A percentile compares a stretch with the other conserved stretches of the same genome.
These are phyloP conservation scores for Channa maculata DNA, from an alignment of 2,113 vertebrate species.

Conservation along the genomic window DNA sequence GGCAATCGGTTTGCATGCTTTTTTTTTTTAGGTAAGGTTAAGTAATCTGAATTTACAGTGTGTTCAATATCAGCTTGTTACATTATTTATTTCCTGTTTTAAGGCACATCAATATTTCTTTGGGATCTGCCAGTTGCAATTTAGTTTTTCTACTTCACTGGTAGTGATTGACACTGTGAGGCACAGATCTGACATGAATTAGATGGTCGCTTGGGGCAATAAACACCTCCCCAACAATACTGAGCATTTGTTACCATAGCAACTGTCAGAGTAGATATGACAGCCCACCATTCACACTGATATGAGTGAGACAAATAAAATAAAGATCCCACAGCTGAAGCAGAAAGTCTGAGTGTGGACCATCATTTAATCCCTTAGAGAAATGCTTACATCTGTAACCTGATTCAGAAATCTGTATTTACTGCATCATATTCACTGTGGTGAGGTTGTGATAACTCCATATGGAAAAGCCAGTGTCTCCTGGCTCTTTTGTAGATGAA, in stretches of 20 bases:
- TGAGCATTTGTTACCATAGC: constrained; percentile 68
- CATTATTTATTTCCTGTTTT: not conserved
- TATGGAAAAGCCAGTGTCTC: not conserved
- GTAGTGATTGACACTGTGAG: constrained; percentile 18
- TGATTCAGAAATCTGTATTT: not conserved
- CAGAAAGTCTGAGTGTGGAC: not conserved
- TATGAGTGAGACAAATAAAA: constrained; percentile 12
- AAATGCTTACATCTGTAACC: not conserved
- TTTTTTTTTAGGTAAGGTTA: too few relatives aligned
- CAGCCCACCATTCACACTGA: constrained; percentile 18
- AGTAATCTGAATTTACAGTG: too few relatives aligned
- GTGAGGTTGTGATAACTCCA: constrained; percentile 3
- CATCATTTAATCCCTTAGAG: not conserved
- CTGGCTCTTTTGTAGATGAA: constrained; percentile 22
- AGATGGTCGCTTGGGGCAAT: constrained; percentile 44
- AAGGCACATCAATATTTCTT: not conserved
- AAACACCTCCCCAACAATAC: constrained; percentile 48
- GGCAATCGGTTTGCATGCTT: too few relatives aligned
- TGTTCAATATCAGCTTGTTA: not conserved
- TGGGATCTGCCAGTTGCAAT: not conserved
- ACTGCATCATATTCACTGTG: not conserved
- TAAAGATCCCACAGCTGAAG: constrained; percentile 1
- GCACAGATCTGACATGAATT: constrained; percentile 48
- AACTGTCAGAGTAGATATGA: constrained; percentile 53
- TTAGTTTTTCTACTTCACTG: constrained; percentile 9